These are phyloP conservation scores for Cuniculus paca DNA, from an alignment of 2,797 vertebrate genomes.

Conservation along the genomic window DNA sequence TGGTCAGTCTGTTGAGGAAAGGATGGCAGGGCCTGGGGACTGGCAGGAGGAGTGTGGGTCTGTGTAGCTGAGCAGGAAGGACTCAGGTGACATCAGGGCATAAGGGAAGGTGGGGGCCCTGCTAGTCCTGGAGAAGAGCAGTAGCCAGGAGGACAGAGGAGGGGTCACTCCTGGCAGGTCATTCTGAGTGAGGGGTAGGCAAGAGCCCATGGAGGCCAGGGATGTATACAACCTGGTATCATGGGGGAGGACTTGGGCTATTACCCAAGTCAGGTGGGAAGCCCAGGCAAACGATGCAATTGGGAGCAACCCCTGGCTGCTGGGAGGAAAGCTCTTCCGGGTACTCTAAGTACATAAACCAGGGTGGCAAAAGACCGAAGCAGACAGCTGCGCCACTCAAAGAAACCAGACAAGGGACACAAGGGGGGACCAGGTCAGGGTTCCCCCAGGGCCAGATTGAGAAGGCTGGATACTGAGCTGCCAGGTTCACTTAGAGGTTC, in stretches of 20 bases:
- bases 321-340: neutral
- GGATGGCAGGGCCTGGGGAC: too few species aligned
- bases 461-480: neutral
- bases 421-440: neutral
- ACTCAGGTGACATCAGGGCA: neutral
- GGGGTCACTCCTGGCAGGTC: neutral
- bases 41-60: neutral
- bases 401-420: too few species aligned
- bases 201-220: too few species aligned
- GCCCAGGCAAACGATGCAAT: too few species aligned
- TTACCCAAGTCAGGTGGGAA: neutral
- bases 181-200: neutral
- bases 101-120: neutral
- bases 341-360: neutral
- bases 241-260: neutral
- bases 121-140: neutral
- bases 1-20: neutral
- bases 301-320: neutral
- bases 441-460: too few species aligned
- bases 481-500: neutral
- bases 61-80: neutral
- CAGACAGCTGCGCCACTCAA: neutral
- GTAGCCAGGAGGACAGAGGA: neutral
- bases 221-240: too few species aligned
- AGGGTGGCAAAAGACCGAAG: neutral